A percentile compares a stretch with the other conserved stretches of the same genome.
phyloP scores from a whole-genome alignment of 2,888 invertebrate genomes.

The Dryobota labecula region DNA sequence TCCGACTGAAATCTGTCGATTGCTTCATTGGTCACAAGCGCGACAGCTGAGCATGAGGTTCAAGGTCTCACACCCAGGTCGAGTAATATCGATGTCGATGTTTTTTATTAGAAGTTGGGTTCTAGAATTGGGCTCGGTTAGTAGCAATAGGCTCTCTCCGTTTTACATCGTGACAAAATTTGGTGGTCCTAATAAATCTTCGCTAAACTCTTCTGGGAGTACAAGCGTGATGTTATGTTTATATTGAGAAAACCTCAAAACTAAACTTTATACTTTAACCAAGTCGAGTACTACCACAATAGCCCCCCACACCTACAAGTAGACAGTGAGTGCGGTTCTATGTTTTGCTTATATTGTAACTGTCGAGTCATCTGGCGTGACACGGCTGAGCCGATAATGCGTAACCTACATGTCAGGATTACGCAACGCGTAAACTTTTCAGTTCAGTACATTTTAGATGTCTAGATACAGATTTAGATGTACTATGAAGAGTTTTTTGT shows the following conservation, averaged over 20 bases:
- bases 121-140: too few species aligned
- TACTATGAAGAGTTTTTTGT: conserved; percentile 21
- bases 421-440: conserved; percentile 65
- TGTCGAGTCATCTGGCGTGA: conserved; percentile 73
- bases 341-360: conserved; percentile 75
- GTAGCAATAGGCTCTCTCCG: too few species aligned
- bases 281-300: conserved; percentile 55
- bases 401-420: conserved; percentile 66
- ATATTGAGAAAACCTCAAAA: not conserved
- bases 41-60: too few species aligned
- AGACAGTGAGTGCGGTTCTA: conserved; percentile 77
- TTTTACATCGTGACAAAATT: too few species aligned
- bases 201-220: too few species aligned
- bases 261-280: not conserved
- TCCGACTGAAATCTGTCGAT: too few species aligned
- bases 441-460: conserved; percentile 52
- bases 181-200: too few species aligned
- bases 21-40: too few species aligned
- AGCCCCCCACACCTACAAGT: conserved; percentile 66
- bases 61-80: too few species aligned
- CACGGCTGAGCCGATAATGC: conserved; percentile 69
- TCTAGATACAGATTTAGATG: conserved; percentile 39
- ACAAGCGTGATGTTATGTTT: too few species aligned
- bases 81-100: too few species aligned
- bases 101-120: too few species aligned